Base-by-base conservation (phyloP, 2,888 invertebrate species). In the Frankliniella intonsa region DNA sequence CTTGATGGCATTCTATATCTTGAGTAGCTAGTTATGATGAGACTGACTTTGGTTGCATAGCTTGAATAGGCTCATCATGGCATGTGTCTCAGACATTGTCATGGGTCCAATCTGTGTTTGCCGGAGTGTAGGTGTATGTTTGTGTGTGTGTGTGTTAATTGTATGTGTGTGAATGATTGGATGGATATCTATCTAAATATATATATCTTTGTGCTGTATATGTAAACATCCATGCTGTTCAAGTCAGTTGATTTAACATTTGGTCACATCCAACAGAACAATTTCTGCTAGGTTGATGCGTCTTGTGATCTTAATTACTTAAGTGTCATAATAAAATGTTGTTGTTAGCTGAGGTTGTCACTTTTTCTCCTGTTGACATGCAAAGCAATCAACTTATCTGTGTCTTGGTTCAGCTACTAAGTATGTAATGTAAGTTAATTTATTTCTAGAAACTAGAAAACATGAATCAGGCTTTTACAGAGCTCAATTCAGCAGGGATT, bases 21-120 rank as follows among this genome's bases (percentile, higher is more conserved):
- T 76, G 69, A 76, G 69, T 76, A 25, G 69, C 69, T 76, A 76
- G 69, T 76, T 76, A 76, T 76, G 69, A 76, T 76, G 69, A 76
- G 69, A 76, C 69, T 76, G 69, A 76, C 69, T 76, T 76, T 76
- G 69, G 69, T 76, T 76, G 69, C 69, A 76, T 76, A 22, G 69
- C 69, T 22, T 76, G 25, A 25, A 25, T 25, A 12, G 69, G 12
- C 22, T 22, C 25, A 25, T 22, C 25, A 76, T 76, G 69, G 25
- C 69, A 22, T 10, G 22, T 76, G n/a, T 76, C 12, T 76, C 69
- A 76, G 12, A 22, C 69, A 76, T 38, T 76, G 69, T 76, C 69
- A 76, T 76, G 69, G 25, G 25, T 25, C 69, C 69, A 76, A 12
- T 76, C 69, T 76, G 25, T 76, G 69, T 76, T 25, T 76, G 69